Percentiles rank a stretch among this genome's conserved stretches.
Evolutionary conservation across 2,888 invertebrate species (phyloP).

Genomic region (Cerceris ruficornis): DNA sequence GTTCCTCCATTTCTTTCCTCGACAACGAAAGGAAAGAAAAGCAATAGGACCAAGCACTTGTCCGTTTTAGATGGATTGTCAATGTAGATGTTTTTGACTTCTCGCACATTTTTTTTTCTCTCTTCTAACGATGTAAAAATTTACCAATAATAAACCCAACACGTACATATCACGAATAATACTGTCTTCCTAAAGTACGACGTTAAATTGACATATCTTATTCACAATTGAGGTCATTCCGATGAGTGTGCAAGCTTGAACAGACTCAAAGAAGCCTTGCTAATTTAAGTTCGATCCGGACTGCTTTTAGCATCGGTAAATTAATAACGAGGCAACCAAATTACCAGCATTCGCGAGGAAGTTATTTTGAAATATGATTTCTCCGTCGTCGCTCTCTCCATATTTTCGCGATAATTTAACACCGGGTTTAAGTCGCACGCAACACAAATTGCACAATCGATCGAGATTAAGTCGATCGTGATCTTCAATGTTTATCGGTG

Average conservation of each 20-base stretch:
- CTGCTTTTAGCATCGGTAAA: background rate
- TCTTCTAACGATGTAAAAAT: background rate
- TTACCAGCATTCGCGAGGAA: background rate
- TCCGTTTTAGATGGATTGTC: conserved; percentile 19
- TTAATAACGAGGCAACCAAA: background rate
- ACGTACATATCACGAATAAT: conserved; percentile 4
- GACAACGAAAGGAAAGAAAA: background rate
- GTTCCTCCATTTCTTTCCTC: background rate
- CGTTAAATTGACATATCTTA: conserved; percentile 16
- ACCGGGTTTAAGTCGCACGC: background rate
- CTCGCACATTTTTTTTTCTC: background rate
- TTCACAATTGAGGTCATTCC: background rate
- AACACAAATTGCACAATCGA: conserved; percentile 2
- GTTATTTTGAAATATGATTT: background rate
- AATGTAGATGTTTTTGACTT: conserved; percentile 1
- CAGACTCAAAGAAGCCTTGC: background rate
- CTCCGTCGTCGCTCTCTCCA: background rate
- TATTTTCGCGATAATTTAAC: background rate
- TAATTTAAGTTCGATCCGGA: background rate
- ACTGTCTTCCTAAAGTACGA: conserved; percentile 6
- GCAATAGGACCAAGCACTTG: conserved; percentile 1
- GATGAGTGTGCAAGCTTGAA: background rate
- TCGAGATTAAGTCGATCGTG: background rate
- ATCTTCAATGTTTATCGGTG: too few relatives aligned
- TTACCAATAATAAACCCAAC: background rate